Conservation (phyloP, 2,797 vertebrate genomes). For the Karalla daura region DNA sequence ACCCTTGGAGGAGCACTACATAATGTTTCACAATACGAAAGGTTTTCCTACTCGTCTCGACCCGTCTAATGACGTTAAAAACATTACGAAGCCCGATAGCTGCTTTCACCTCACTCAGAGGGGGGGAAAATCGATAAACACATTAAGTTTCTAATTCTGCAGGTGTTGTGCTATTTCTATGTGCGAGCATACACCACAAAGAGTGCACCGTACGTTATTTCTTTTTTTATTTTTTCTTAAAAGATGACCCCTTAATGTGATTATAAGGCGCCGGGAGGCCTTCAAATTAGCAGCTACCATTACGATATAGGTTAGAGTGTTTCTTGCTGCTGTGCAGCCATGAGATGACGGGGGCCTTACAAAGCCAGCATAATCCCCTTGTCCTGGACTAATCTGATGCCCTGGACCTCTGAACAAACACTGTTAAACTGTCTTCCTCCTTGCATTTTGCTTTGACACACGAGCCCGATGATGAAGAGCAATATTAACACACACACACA, state of each 20-base stretch:
- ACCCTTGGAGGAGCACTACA: slow-evolving; percentile 34
- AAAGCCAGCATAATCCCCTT: slow-evolving; percentile 75
- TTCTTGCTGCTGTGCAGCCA: slow-evolving; percentile 57
- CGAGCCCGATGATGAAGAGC: slow-evolving; percentile 4
- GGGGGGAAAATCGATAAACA: slow-evolving; percentile 6
- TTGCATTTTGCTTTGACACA: slow-evolving; percentile 36
- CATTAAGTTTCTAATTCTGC: slow-evolving; percentile 6
- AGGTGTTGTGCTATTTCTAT: not conserved
- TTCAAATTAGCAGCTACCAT: slow-evolving; percentile 52
- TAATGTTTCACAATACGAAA: slow-evolving; percentile 39
- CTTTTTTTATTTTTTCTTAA: not conserved
- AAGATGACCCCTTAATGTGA: slow-evolving; percentile 14
- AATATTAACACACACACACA: not conserved
- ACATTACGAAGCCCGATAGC: slow-evolving; percentile 16
- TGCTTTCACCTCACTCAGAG: slow-evolving; percentile 10
- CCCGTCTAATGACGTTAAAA: slow-evolving; percentile 9
- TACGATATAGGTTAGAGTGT: slow-evolving; percentile 56
- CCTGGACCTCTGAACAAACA: slow-evolving; percentile 69
- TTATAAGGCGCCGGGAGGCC: slow-evolving; percentile 27
- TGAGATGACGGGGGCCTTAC: slow-evolving; percentile 65
- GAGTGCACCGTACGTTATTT: too few species aligned
- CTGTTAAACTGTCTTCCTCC: slow-evolving; percentile 43
- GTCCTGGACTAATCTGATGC: slow-evolving; percentile 73
- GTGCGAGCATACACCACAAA: not conserved
- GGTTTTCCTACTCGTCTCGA: slow-evolving; percentile 32